phyloP scores from a whole-genome alignment of 2,797 vertebrate genomes.

The Huso huso region DNA sequence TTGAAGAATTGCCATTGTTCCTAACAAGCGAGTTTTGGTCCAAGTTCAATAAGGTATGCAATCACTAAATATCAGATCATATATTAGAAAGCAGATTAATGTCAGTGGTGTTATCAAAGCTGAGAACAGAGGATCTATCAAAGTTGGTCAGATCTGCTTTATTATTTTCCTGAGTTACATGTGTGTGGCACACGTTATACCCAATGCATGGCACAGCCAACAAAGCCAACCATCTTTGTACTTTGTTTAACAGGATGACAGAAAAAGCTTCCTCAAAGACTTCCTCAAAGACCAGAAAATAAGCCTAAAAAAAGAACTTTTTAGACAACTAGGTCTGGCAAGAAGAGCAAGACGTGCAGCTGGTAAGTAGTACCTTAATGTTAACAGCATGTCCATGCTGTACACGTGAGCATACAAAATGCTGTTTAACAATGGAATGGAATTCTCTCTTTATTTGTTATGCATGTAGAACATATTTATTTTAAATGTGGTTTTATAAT shows the following conservation, averaged over 20 bases:
- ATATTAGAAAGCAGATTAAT: neutral
- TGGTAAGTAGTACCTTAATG: constrained; percentile 31
- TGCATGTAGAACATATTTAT: too few relatives aligned
- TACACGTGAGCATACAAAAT: too few relatives aligned
- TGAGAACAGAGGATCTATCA: too few relatives aligned
- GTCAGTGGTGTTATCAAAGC: too few relatives aligned
- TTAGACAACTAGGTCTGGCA: constrained; percentile 6
- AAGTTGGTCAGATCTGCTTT: too few relatives aligned
- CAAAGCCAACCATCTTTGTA: too few relatives aligned
- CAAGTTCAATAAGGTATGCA: constrained; percentile 28
- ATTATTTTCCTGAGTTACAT: too few relatives aligned
- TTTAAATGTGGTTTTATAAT: neutral
- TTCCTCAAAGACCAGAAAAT: constrained; percentile 25
- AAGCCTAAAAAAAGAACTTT: constrained; percentile 19
- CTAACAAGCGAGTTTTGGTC: constrained; percentile 41
- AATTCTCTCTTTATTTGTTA: too few relatives aligned
- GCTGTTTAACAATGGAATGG: too few relatives aligned
- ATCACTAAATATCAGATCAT: neutral
- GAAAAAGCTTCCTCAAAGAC: constrained; percentile 27
- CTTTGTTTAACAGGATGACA: constrained; percentile 32
- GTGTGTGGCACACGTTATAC: too few relatives aligned
- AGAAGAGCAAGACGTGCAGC: constrained; percentile 24
- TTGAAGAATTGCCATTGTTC: constrained; percentile 41
- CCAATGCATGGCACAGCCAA: too few relatives aligned
- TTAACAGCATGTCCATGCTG: too few relatives aligned